A percentile compares a stretch with the other conserved stretches of the same genome.
phyloP scores from a whole-genome alignment of 2,888 invertebrate species.

The Lithophane socia region DNA sequence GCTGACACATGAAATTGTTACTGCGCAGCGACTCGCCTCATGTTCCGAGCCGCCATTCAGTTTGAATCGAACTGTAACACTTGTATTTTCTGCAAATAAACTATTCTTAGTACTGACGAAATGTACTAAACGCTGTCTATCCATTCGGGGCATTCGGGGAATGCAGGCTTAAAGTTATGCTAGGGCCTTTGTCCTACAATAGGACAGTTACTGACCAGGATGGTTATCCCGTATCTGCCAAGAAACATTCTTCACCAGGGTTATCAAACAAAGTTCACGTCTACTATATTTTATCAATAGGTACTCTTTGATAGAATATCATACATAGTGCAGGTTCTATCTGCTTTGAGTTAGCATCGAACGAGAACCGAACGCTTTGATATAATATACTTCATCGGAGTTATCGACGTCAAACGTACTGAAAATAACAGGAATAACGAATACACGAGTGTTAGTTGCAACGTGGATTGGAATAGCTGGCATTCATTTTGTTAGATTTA shows the following conservation, averaged over 20 bases:
- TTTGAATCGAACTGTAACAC: background rate
- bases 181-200: background rate
- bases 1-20: too few relatives aligned
- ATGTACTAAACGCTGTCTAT: background rate
- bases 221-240: background rate
- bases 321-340: slow-evolving; percentile 6
- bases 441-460: slow-evolving; percentile 1
- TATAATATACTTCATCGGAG: slow-evolving; percentile 27
- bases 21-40: too few relatives aligned
- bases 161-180: too few relatives aligned
- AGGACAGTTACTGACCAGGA: too few relatives aligned
- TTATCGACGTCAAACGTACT: slow-evolving; percentile 44
- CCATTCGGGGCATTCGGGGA: background rate
- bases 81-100: background rate
- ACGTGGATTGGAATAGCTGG: background rate
- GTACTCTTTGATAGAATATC: slow-evolving; percentile 18
- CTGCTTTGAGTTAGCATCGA: slow-evolving; percentile 50
- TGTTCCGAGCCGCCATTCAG: too few relatives aligned
- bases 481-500: background rate
- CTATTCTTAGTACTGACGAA: background rate
- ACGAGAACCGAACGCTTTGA: slow-evolving; percentile 28
- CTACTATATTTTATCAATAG: background rate
- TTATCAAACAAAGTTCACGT: background rate
- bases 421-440: slow-evolving; percentile 37
- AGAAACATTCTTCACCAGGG: background rate